Conservation (phyloP, 2,888 invertebrate genomes). For the Caradrina kadenii region DNA sequence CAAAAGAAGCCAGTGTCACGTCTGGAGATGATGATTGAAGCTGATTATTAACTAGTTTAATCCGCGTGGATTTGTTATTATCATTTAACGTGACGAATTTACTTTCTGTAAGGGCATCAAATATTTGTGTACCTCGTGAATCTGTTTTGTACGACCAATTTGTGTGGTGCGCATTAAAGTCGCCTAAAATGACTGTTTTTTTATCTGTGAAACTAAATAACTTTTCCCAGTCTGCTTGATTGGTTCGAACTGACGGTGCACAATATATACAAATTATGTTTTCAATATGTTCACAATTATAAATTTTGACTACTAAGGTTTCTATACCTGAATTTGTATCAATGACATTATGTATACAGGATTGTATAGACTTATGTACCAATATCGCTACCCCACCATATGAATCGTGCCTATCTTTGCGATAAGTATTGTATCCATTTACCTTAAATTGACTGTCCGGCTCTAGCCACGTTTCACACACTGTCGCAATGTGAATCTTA, state of each 20-base stretch:
- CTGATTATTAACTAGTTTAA: conserved; percentile 43
- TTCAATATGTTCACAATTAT: conserved; percentile 53
- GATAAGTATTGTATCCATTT: conserved; percentile 52
- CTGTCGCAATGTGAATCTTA: conserved; percentile 58
- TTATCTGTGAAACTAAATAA: neutral
- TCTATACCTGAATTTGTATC: conserved; percentile 47
- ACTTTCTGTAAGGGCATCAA: conserved; percentile 47
- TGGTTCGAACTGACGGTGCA: conserved; percentile 23
- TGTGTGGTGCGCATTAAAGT: conserved; percentile 63
- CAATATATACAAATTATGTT: conserved; percentile 60
- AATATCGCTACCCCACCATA: conserved; percentile 64
- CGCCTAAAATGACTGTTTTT: conserved; percentile 58
- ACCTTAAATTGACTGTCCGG: conserved; percentile 40
- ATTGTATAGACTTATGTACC: conserved; percentile 55
- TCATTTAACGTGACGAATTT: conserved; percentile 49
- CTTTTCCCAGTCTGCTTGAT: no score
- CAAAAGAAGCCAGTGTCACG: no score
- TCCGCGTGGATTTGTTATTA: conserved; percentile 40
- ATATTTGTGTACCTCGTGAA: conserved; percentile 52
- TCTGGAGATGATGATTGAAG: no score
- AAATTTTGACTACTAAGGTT: conserved; percentile 45
- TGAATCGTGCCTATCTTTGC: conserved; percentile 52
- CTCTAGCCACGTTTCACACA: conserved; percentile 63
- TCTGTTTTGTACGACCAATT: conserved; percentile 64
- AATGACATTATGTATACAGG: neutral